Percentiles rank a stretch among this genome's conserved stretches.
These are phyloP conservation scores for Alouatta palliata DNA, from an alignment of 2,113 vertebrate species.

Conservation along the genomic window DNA sequence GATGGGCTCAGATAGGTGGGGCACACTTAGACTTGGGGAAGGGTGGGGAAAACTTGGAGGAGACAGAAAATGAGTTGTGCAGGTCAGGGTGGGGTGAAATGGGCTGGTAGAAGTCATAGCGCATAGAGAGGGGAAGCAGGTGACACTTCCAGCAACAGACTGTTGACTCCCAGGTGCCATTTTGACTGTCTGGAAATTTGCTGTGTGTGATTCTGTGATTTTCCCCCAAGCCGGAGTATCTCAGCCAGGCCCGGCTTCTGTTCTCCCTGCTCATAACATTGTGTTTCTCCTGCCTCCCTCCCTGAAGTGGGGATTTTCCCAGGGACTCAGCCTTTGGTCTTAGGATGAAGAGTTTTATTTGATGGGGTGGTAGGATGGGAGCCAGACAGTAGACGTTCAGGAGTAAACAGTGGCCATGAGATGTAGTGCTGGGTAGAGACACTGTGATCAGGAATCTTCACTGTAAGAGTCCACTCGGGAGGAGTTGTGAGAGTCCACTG, in stretches of 20 bases:
- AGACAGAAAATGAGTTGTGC: neutral
- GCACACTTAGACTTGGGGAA: neutral
- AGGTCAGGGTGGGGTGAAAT: neutral
- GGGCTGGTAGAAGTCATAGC: neutral
- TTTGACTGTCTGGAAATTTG: neutral
- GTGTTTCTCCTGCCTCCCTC: neutral
- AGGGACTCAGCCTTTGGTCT: neutral
- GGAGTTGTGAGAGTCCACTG: no score
- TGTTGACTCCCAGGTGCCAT: neutral
- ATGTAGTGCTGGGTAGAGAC: no score
- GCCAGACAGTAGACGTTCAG: rapidly evolving
- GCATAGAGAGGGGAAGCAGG: neutral
- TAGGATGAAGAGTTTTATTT: rapidly evolving
- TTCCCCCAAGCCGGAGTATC: neutral
- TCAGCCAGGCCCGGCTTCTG: neutral
- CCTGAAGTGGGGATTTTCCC: no score
- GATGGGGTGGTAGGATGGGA: neutral
- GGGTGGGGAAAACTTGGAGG: neutral
- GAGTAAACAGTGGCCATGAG: rapidly evolving
- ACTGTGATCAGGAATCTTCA: neutral
- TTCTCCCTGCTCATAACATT: rapidly evolving
- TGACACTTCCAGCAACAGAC: neutral
- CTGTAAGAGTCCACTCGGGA: neutral
- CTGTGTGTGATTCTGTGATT: neutral
- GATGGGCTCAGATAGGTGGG: neutral